Evolutionary conservation across 2,113 vertebrate species (phyloP).

Genomic region (Chaetodon auriga): DNA sequence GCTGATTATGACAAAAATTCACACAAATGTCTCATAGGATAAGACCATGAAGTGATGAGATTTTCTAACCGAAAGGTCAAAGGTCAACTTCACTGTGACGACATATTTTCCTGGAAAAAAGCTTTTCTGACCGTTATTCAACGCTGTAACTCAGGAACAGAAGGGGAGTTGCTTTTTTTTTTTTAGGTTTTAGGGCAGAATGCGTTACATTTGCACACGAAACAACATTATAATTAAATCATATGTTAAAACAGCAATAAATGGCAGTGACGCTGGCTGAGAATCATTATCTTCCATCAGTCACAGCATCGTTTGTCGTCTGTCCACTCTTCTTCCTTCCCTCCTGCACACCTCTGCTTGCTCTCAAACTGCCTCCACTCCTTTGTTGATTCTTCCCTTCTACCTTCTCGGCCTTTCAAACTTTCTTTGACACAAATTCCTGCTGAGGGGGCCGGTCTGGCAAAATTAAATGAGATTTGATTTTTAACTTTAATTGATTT

Average conservation of each 20-base stretch:
- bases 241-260: background rate
- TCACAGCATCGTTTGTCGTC: background rate
- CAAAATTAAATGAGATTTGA: conserved; percentile 70
- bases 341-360: background rate
- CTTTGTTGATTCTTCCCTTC: conserved; percentile 6
- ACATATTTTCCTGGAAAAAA: too few species aligned
- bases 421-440: conserved; percentile 36
- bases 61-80: too few species aligned
- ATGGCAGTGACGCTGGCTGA: too few species aligned
- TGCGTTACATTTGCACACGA: background rate
- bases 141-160: too few species aligned
- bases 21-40: too few species aligned
- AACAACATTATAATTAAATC: background rate
- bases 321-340: background rate
- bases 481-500: conserved; percentile 75
- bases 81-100: too few species aligned
- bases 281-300: too few species aligned
- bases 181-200: background rate
- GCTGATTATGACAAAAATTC: too few species aligned
- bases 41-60: too few species aligned
- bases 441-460: conserved; percentile 9
- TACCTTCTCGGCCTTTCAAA: conserved; percentile 1
- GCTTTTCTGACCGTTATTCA: too few species aligned
- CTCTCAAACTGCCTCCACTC: background rate
- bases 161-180: background rate